These are phyloP conservation scores for Nothocercus julius DNA, from an alignment of 2,113 vertebrate genomes.

Conservation along the genomic window DNA sequence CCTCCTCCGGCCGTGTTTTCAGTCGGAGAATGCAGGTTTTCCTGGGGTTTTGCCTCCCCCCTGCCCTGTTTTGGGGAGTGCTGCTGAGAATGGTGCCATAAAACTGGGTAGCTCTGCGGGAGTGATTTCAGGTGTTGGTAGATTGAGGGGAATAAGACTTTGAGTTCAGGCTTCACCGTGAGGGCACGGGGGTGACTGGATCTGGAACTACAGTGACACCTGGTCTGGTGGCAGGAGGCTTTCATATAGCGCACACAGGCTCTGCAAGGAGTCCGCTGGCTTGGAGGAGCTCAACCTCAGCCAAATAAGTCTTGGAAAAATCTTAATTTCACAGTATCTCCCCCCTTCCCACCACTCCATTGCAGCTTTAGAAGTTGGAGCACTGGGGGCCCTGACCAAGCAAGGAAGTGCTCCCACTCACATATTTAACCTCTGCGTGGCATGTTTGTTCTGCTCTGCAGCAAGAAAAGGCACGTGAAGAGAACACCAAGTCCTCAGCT, in stretches of 20 bases:
- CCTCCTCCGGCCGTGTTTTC: slow-evolving; percentile 29
- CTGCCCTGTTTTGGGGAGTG: background rate
- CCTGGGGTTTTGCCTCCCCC: background rate
- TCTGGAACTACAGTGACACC: background rate
- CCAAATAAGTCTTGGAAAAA: background rate
- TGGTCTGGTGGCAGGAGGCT: background rate
- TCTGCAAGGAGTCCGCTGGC: background rate
- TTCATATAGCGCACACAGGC: rapidly evolving
- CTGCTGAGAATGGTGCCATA: background rate
- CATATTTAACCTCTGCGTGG: background rate
- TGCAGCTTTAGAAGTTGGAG: background rate
- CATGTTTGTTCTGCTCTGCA: background rate
- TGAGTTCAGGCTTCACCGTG: background rate
- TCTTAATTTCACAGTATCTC: too few relatives aligned
- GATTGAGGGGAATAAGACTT: background rate
- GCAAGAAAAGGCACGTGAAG: background rate
- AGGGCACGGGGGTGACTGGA: background rate
- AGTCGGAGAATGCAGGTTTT: background rate
- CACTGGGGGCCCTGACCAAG: background rate
- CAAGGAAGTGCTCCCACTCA: background rate
- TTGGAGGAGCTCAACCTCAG: background rate
- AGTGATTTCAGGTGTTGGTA: background rate
- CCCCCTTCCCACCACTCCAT: background rate
- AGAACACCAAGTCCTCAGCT: background rate
- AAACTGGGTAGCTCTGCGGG: background rate